Conservation (phyloP, 2,797 vertebrate genomes). For the Taenioides sp. region DNA sequence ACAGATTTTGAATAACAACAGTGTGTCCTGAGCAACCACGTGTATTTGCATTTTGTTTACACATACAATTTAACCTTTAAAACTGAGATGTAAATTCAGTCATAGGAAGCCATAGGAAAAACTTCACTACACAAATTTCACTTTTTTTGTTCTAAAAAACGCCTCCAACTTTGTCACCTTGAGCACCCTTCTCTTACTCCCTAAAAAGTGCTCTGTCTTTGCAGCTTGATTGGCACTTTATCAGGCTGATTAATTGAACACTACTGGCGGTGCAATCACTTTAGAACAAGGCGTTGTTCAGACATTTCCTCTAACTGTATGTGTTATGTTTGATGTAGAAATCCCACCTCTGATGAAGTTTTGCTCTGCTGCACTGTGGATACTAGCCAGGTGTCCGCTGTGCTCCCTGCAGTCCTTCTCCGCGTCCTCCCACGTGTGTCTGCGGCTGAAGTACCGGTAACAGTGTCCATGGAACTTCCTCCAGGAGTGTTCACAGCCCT, state of each 20-base stretch:
- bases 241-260: conserved; percentile 9
- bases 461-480: conserved; percentile 97
- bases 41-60: conserved; percentile 6
- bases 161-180: conserved; percentile 7
- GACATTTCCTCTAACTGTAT: neutral
- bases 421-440: conserved; percentile 93
- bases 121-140: neutral
- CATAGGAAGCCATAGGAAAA: neutral
- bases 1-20: neutral
- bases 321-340: neutral
- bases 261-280: conserved; percentile 18
- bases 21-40: neutral
- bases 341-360: conserved; percentile 87
- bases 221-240: conserved; percentile 7
- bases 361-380: conserved; percentile 90
- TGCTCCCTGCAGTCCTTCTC: conserved; percentile 92
- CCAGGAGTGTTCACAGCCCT: conserved; percentile 93
- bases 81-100: neutral
- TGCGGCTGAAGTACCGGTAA: conserved; percentile 89
- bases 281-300: neutral
- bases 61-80: conserved; percentile 1
- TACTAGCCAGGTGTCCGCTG: conserved; percentile 89
- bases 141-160: neutral
- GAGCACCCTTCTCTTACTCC: neutral
- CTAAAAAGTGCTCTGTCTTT: neutral